Percentiles rank a stretch among this genome's conserved stretches.
Evolutionary conservation across 2,797 vertebrate species (phyloP).

Genomic region (Protosalanx chinensis): DNA sequence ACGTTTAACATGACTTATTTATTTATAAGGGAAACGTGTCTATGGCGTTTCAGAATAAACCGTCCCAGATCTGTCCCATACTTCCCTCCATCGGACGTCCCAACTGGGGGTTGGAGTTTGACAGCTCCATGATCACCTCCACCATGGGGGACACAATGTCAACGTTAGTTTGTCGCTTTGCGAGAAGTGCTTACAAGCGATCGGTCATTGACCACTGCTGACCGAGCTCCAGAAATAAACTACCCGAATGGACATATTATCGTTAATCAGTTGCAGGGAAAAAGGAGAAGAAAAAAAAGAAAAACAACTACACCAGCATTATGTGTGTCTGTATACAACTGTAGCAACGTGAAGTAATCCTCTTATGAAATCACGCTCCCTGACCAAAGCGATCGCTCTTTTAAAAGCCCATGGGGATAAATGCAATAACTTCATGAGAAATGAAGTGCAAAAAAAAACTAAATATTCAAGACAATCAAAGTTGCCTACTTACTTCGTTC

Average conservation of each 20-base stretch:
- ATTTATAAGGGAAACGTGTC: not conserved
- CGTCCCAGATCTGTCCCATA: not conserved
- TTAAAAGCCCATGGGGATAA: constrained; percentile 21
- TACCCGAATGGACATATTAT: not conserved
- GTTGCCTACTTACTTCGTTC: constrained; percentile 77
- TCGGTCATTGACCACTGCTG: not conserved
- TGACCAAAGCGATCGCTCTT: constrained; percentile 47
- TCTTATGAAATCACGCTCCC: constrained; percentile 75
- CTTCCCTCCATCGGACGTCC: constrained; percentile 57
- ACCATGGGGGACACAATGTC: constrained; percentile 42
- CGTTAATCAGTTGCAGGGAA: not conserved
- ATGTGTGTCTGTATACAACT: constrained; percentile 37
- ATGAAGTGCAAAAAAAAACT: not conserved
- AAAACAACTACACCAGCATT: not conserved
- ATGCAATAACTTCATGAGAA: constrained; percentile 10
- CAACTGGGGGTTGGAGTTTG: constrained; percentile 10
- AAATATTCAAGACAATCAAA: not conserved
- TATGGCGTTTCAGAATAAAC: not conserved
- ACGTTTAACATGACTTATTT: not conserved
- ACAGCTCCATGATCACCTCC: constrained; percentile 21
- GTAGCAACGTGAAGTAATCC: constrained; percentile 69
- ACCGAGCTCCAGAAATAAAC: not conserved
- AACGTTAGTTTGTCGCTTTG: not conserved
- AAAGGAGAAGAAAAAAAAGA: not conserved
- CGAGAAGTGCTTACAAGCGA: not conserved